These are phyloP conservation scores for Bombylius discolor DNA, from an alignment of 2,888 invertebrate genomes.

Conservation along the genomic window DNA sequence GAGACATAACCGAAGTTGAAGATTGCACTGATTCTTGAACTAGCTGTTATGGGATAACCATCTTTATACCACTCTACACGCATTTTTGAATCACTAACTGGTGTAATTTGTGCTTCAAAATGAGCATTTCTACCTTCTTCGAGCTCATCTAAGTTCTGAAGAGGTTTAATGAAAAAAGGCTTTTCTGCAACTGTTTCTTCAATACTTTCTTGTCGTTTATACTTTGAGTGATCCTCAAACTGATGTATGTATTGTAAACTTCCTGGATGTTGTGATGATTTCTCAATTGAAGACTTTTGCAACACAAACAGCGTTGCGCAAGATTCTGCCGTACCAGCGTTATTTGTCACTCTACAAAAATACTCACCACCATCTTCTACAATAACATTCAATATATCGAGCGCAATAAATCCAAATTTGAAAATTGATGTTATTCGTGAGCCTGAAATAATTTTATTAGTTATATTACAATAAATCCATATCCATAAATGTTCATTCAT, in stretches of 20 bases:
- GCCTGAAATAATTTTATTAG: slow-evolving; percentile 38
- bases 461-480: neutral
- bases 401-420: slow-evolving; percentile 94
- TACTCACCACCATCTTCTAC: slow-evolving; percentile 82
- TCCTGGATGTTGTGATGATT: slow-evolving; percentile 79
- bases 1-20: slow-evolving; percentile 99
- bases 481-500: neutral
- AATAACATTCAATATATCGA: slow-evolving; percentile 78
- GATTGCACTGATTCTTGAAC: slow-evolving; percentile 92
- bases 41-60: slow-evolving; percentile 88
- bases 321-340: slow-evolving; percentile 76
- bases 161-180: slow-evolving; percentile 77
- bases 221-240: slow-evolving; percentile 79
- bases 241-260: slow-evolving; percentile 83
- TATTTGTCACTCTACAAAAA: slow-evolving; percentile 74
- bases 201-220: slow-evolving; percentile 70
- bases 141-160: slow-evolving; percentile 73
- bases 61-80: slow-evolving; percentile 92
- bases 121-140: slow-evolving; percentile 86
- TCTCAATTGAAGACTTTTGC: slow-evolving; percentile 71
- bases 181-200: slow-evolving; percentile 70
- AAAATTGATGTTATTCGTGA: slow-evolving; percentile 90
- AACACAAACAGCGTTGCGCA: slow-evolving; percentile 68
- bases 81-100: slow-evolving; percentile 87
- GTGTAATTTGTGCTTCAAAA: slow-evolving; percentile 84